phyloP scores from a whole-genome alignment of 2,113 vertebrate genomes.

The Toxotes chatareus region DNA sequence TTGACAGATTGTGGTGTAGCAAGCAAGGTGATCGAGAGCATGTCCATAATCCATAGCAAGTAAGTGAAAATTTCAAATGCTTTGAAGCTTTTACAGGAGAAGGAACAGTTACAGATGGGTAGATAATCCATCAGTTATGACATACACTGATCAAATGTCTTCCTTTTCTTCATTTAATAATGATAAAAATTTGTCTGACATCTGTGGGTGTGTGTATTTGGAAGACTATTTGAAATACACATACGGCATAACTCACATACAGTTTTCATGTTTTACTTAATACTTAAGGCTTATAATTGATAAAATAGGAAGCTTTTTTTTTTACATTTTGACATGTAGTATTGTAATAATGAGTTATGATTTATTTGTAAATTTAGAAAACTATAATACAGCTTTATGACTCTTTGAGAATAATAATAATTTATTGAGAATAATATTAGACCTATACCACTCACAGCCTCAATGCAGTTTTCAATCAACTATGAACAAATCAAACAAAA shows the following conservation, averaged over 20 bases:
- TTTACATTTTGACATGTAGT: too few relatives aligned
- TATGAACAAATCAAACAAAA: too few relatives aligned
- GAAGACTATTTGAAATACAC: too few relatives aligned
- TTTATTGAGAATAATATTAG: background rate
- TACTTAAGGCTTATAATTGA: background rate
- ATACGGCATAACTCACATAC: too few relatives aligned
- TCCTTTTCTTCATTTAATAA: background rate
- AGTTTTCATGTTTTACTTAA: background rate
- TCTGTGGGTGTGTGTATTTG: too few relatives aligned
- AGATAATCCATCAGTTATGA: background rate
- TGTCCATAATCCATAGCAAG: background rate
- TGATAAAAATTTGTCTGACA: too few relatives aligned
- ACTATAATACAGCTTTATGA: background rate
- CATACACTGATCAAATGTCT: background rate
- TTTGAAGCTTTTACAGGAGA: background rate
- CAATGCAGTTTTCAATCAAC: background rate
- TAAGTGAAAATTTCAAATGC: background rate
- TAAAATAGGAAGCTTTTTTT: background rate
- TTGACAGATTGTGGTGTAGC: background rate
- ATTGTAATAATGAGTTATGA: too few relatives aligned
- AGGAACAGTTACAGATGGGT: background rate
- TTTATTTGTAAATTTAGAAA: too few relatives aligned
- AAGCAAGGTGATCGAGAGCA: background rate
- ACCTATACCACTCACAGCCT: background rate
- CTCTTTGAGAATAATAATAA: background rate